Evolutionary conservation across 30 jellyfish, hydroid and myxozoan species (phyloP), one percentile per base, ranked within the genome.

Genomic region (Sanderia malayensis): DNA sequence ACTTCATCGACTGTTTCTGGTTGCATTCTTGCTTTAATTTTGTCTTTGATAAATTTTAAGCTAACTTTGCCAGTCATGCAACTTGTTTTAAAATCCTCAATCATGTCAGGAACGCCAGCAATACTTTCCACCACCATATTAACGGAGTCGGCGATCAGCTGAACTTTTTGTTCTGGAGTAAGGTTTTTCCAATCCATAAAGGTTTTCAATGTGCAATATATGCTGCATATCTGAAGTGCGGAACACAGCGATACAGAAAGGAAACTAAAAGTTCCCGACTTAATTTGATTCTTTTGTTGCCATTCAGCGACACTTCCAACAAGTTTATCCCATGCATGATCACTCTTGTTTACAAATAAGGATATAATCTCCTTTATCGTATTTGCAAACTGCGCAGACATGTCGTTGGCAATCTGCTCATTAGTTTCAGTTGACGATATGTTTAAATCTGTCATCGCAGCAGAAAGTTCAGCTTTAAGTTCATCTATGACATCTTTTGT

Each of bases 181-280:
- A 77, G 58, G 49, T 31, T 31, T 6, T 77, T 52, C 89, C 89
- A 77, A 9, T 77, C 37, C 89, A 77, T 77, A 47, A 77, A 77
- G 3, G 74, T 67, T 49, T 77, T 53, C 31, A 67, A 20, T 19
- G 81, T 77, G 66, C 53, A 77, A 37, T 46, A 64, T 33, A 77
- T 46, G 61, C 89, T 21, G 0, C 67, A 33, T 28, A 44, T 53
- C 89, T 81, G 64, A 58, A 77, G 24, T 7, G 81, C 89, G 8
- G 46, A 37, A 27, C 73, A 63, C 13, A 77, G 25, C 33, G 53
- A 15, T 10, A 49, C 65, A 15, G 67, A 64, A 31, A 47, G 17
- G 30, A 77, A 66, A 24, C 44, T 67, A 7, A 29, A 55, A 17
- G 45, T 49, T 19, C 66, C 63, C 9, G 81, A 46, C 19, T 27